phyloP scores from a whole-genome alignment of 2,888 invertebrate species.

The Falcaria lacertinaria region DNA sequence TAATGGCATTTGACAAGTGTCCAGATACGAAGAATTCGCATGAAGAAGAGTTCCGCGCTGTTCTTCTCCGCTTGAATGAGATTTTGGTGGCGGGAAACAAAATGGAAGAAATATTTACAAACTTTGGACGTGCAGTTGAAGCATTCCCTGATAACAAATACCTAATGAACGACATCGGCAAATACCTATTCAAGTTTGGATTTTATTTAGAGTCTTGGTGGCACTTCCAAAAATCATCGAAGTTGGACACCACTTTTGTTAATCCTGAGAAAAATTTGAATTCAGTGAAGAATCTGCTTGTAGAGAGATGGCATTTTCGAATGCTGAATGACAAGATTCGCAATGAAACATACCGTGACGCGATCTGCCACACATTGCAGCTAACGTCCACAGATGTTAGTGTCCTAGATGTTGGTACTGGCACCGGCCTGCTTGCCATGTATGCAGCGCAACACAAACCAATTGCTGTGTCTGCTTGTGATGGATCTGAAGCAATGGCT shows the following conservation, averaged over 20 bases:
- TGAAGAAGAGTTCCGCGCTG: constrained; percentile 46
- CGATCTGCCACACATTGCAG: constrained; percentile 79
- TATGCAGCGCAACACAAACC: constrained; percentile 81
- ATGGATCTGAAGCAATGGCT: constrained; percentile 82
- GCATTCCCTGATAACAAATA: constrained; percentile 45
- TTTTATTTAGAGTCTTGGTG: constrained; percentile 77
- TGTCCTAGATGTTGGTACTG: constrained; percentile 88
- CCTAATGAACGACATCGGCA: constrained; percentile 58
- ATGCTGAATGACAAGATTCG: constrained; percentile 88
- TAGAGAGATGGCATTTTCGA: constrained; percentile 90
- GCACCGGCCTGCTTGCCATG: constrained; percentile 86
- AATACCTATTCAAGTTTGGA: constrained; percentile 71
- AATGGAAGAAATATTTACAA: constrained; percentile 49
- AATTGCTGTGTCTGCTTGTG: constrained; percentile 82
- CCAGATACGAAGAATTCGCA: constrained; percentile 28
- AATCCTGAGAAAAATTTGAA: constrained; percentile 83
- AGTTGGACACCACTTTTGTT: constrained; percentile 69
- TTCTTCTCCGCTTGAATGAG: constrained; percentile 39
- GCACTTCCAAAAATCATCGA: constrained; percentile 77
- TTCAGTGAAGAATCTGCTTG: constrained; percentile 82
- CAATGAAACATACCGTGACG: constrained; percentile 83
- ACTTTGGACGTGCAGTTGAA: constrained; percentile 43
- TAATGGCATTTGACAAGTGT: constrained; percentile 45
- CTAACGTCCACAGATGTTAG: constrained; percentile 55
- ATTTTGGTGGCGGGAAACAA: constrained; percentile 31